Evolutionary conservation across 2,797 vertebrate species (phyloP).

Genomic region (Caiman crocodilus): DNA sequence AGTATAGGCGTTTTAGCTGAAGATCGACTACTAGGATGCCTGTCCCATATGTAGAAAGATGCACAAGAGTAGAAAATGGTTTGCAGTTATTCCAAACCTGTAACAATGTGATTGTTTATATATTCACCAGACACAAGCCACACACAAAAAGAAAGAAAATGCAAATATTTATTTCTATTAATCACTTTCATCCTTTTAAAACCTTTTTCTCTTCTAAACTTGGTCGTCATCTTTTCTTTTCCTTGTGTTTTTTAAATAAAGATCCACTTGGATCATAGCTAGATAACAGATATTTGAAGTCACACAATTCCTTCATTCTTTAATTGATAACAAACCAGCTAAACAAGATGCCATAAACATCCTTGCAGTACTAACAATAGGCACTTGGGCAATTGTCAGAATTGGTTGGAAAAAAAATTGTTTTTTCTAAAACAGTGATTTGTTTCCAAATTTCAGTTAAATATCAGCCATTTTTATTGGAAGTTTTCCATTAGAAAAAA

Average conservation of each 20-base stretch:
- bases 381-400: no score
- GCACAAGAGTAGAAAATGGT: constrained; percentile 8
- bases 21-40: not conserved
- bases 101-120: not conserved
- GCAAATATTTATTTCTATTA: not conserved
- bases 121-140: constrained; percentile 19
- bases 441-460: no score
- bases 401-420: no score
- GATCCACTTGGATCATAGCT: not conserved
- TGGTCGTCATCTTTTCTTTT: not conserved
- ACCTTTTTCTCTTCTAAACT: not conserved
- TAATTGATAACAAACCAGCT: not conserved
- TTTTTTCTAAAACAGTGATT: no score
- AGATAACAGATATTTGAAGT: not conserved
- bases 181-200: constrained; percentile 5
- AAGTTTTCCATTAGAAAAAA: no score
- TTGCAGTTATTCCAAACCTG: not conserved
- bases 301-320: not conserved
- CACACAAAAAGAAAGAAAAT: not conserved
- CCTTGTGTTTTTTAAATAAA: not conserved
- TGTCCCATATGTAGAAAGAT: constrained; percentile 9
- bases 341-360: not conserved
- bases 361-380: not conserved
- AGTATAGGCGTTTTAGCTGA: constrained; percentile 42
- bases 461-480: no score